Conservation (phyloP, 2,113 vertebrate genomes). For the Myrmecophaga tridactyla region DNA sequence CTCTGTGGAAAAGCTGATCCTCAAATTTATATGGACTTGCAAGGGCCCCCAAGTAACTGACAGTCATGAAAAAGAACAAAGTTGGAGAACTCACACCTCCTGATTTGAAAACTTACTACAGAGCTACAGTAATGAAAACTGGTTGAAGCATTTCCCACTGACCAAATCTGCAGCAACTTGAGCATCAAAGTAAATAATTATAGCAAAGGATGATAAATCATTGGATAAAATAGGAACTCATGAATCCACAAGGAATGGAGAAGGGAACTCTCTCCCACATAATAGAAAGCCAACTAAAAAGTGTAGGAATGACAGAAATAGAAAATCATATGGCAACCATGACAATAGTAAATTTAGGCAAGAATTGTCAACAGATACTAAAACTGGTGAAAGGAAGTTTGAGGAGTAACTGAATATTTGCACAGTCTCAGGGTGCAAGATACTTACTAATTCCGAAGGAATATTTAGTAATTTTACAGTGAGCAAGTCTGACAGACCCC, state of each 20-base stretch:
- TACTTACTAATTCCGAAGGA: background rate
- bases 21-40: too few species aligned
- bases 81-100: too few species aligned
- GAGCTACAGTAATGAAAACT: too few species aligned
- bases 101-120: too few species aligned
- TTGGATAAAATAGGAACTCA: background rate
- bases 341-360: background rate
- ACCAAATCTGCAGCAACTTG: background rate
- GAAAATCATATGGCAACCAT: background rate
- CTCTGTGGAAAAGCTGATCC: too few species aligned
- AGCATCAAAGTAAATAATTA: background rate
- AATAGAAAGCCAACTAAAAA: background rate
- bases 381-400: background rate
- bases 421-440: background rate
- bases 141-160: too few species aligned
- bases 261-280: background rate
- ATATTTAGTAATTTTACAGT: background rate
- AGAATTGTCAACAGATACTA: background rate
- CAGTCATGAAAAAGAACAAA: too few species aligned
- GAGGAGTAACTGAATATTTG: background rate
- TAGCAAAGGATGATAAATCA: background rate
- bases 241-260: background rate
- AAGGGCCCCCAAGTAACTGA: too few species aligned
- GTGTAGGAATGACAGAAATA: background rate
- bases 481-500: background rate